Evolutionary conservation across 2,888 invertebrate species (phyloP), one percentile per base, ranked within the genome.

Genomic region (Blastobasis lacticolella): DNA sequence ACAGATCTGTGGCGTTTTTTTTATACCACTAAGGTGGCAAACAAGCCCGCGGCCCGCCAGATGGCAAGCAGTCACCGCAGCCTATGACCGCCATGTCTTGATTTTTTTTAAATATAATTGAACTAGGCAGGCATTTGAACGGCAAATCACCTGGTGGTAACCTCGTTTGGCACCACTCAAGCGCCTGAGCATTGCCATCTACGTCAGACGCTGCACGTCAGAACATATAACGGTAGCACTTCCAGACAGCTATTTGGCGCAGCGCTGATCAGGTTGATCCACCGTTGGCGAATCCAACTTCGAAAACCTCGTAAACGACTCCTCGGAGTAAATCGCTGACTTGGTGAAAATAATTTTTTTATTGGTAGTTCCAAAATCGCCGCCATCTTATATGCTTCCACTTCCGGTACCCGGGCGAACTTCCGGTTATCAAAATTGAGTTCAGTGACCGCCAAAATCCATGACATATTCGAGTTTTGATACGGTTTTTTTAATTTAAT

Each of bases 131-230:
- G 23, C 23, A 2, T 23, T 23, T 23, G 23, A 23, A 3, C n/a
- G n/a, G n/a, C n/a, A n/a, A n/a, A n/a, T n/a, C n/a, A n/a, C n/a
- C 23, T 23, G 23, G 23, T 23, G 23, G 23, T 23, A 23, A 23
- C 23, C 23, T 23, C 23, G 23, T 23, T 23, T 23, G 23, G 23
- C 23, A 23, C 23, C 23, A 23, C 23, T 23, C 23, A 23, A 46
- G 46, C 37, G 46, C 8, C 46, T 46, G 46, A 46, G 46, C 3
- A 2, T 46, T 46, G 46, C 46, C 4, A 46, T 37, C 46, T 38
- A 46, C 46, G 46, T 46, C 46, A 46, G 38, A 46, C 37, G 46
- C 46, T 23, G 46, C 38, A 46, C 46, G 46, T 46, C 45, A 45
- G 45, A 2, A 45, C 45, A 45, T 45, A 45, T 9, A 36, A 37